These are phyloP conservation scores for Brachyhypopomus occidentalis DNA, from an alignment of 2,113 vertebrate species.

Conservation along the genomic window DNA sequence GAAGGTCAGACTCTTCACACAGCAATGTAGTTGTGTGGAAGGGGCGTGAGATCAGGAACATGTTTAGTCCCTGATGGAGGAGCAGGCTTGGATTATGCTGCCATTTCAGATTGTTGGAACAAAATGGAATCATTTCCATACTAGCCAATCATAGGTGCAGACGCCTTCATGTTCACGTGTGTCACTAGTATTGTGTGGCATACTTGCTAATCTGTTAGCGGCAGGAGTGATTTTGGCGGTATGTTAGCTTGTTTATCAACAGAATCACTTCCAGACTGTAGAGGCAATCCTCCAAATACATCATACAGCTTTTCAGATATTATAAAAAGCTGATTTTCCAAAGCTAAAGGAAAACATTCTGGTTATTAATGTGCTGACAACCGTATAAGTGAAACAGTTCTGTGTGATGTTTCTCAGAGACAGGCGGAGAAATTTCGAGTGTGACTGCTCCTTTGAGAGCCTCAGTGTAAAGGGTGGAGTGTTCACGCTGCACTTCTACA, in stretches of 20 bases:
- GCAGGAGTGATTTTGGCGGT: too few relatives aligned
- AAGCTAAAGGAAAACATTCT: neutral
- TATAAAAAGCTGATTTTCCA: neutral
- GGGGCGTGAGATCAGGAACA: neutral
- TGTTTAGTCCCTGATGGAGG: neutral
- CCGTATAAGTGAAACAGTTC: neutral
- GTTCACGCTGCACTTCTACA: neutral
- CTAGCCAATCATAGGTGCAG: neutral
- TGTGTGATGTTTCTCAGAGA: conserved; percentile 62
- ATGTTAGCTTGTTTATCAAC: neutral
- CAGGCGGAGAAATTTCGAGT: conserved; percentile 65
- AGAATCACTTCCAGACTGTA: neutral
- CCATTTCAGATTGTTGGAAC: neutral
- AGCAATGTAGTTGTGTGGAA: conserved; percentile 1
- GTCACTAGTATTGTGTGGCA: too few relatives aligned
- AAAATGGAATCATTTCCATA: neutral
- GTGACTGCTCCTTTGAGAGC: conserved; percentile 61
- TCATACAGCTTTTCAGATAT: neutral
- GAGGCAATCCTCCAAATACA: neutral
- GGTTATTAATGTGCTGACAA: conserved; percentile 57
- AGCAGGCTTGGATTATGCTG: neutral
- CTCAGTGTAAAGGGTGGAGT: conserved; percentile 58
- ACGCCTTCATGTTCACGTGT: neutral
- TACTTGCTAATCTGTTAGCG: too few relatives aligned
- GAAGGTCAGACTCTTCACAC: conserved; percentile 24